Percentiles rank a stretch among this genome's conserved stretches.
Conservation (phyloP, 2,888 invertebrate species). For the Incurvaria masculella region DNA sequence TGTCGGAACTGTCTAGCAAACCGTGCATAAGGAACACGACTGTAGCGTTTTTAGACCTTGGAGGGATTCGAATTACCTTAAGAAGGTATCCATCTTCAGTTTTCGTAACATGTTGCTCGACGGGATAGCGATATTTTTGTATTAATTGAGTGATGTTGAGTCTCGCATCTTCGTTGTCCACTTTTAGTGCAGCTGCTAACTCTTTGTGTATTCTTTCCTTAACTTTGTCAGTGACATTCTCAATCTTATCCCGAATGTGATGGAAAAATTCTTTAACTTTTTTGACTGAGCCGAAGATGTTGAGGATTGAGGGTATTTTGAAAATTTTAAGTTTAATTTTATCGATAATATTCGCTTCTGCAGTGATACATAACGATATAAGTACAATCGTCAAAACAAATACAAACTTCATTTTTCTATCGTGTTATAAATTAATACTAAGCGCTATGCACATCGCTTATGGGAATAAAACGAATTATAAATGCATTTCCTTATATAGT, state of each 20-base stretch:
- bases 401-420: neutral
- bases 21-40: slow-evolving; percentile 78
- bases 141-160: slow-evolving; percentile 18
- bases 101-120: slow-evolving; percentile 40
- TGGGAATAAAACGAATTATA: too few species aligned
- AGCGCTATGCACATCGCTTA: too few species aligned
- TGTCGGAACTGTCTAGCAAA: slow-evolving; percentile 65
- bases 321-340: slow-evolving; percentile 2
- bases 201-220: too few species aligned
- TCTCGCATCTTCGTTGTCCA: slow-evolving; percentile 16
- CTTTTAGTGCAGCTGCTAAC: too few species aligned
- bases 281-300: too few species aligned
- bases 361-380: neutral
- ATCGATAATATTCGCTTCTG: neutral
- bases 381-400: neutral
- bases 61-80: slow-evolving; percentile 67
- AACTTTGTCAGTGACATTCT: too few species aligned
- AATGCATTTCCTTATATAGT: too few species aligned
- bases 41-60: slow-evolving; percentile 11
- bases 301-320: slow-evolving; percentile 3
- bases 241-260: too few species aligned
- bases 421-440: too few species aligned
- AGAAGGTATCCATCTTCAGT: slow-evolving; percentile 75
- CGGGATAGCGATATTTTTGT: slow-evolving; percentile 18
- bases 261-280: too few species aligned